Base-by-base conservation (phyloP, 1,140 invertebrate species). In the Ceratosolen fusciceps region DNA sequence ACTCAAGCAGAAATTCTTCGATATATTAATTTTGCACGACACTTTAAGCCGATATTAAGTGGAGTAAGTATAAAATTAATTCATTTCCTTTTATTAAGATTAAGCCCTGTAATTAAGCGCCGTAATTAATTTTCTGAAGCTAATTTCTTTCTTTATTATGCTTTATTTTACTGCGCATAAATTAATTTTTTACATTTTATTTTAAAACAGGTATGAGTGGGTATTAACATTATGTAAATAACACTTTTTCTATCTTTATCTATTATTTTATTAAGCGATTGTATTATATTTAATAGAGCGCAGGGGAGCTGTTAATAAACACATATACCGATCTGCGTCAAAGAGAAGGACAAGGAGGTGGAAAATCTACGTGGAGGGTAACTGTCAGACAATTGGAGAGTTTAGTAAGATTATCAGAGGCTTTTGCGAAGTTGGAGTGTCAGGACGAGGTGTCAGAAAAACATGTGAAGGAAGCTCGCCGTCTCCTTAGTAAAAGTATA, bases 351-450 rank as follows among this genome's bases (percentile, higher is more conserved):
- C 92, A 92, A 9, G 93, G 94, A 31, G 92, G 93, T 2, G 91
- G 92, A 8, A 94, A 94, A 74, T 96, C 96, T 31, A 94, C 95
- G 0, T 99, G 98, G 97, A 92, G 98, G 70, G 98, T 99, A 77
- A 99, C 98, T 0, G 98, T 99, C n/a, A 92, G 99, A n/a, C 98
- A 99, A 88, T 91, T 99, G 70, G 99, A 99, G 91, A 98, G 97
- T 86, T 95, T 99, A 93, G 95, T 99, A 84, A 95, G 98, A 43
- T 91, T 99, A 16, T 96, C 98, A 8, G 99, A 99, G 91, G 97
- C 96, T 16, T 95, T 99, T 92, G 98, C 99, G 49, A 95, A 98
- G 88, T 93, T 99, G 91, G 95, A 99, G 89, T 99, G 98, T 89
- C 94, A 93, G 78, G 96, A 98, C 82, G 94, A 96, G 87, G 98